Base-by-base conservation (phyloP, 2,888 invertebrate genomes). In the Caenorhabditis doughertyi region DNA sequence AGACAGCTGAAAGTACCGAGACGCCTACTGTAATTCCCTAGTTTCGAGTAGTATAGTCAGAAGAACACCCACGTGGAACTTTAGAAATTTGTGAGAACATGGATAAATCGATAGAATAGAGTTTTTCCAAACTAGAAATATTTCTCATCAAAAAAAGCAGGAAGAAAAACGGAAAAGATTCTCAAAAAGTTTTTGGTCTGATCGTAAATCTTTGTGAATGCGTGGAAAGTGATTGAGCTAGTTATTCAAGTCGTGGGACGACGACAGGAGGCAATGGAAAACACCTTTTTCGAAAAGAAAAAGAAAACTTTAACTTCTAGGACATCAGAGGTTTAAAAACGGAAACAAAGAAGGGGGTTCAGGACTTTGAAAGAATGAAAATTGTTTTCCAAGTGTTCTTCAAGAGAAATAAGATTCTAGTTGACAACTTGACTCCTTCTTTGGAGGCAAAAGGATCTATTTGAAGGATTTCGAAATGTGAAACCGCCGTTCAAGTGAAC, bases 221-320 rank as follows among this genome's bases (percentile, higher is more conserved):
- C 29, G 51, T 16, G 5, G 58, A 55, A 49, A 27, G 9, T 25
- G 72, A 72, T 72, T 72, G 72, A 72, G 72, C 72, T 62, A 72
- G 32, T 72, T 39, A 64, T 11, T n/a, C 21, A 49, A 49, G n/a
- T 29, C 21, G 64, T 47, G 47, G 47, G 51, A 39, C 51, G 51
- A 39, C 51, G n/a, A 55, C 16, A 23, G 35, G 56, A 55, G 42
- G 51, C 49, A 39, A 35, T 39, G 49, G 51, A 62, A 60, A 62
- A 42, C 53, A 42, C 62, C 47, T 49, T 64, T 21, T 60, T 3
- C 2, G 11, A 3, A 23, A 11, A 3, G 0, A 23, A 21, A 29
- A 44, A 62, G 3, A 44, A 44, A 39, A 62, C 62, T 72, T 53
- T 53, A 49, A 53, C 62, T 62, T 72, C 39, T 72, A 39, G 55